Conservation (phyloP, 2,888 invertebrate genomes). For the Cataglyphis cursor region DNA sequence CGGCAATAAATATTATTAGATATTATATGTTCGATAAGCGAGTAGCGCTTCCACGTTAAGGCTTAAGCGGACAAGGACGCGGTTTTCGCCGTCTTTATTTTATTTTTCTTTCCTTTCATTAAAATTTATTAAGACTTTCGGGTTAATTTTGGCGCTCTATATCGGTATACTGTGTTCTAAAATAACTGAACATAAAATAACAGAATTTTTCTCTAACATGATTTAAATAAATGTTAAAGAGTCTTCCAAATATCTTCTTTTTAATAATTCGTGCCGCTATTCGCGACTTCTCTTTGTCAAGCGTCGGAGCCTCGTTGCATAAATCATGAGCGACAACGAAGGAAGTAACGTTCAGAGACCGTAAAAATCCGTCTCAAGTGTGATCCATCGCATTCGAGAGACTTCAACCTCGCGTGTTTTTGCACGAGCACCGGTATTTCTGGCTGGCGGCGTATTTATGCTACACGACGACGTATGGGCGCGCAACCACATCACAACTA, state of each 20-base stretch:
- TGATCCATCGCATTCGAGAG: constrained; percentile 47
- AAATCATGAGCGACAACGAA: constrained; percentile 10
- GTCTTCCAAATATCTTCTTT: not conserved
- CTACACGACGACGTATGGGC: constrained; percentile 49
- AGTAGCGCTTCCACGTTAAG: not conserved
- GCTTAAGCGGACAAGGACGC: constrained; percentile 19
- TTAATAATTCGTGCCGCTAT: not conserved
- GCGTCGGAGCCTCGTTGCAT: not conserved
- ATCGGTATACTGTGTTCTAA: not conserved
- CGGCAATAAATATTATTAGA: constrained; percentile 24
- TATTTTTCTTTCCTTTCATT: not conserved
- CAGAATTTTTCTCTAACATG: not conserved
- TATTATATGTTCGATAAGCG: not conserved
- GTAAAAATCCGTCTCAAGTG: constrained; percentile 2
- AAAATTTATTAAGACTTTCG: not conserved
- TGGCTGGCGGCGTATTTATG: constrained; percentile 54
- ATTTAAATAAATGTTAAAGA: not conserved
- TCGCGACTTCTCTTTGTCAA: not conserved
- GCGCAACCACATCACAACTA: constrained; percentile 46
- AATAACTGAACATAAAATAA: not conserved
- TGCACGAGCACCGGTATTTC: constrained; percentile 48
- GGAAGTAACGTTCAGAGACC: constrained; percentile 1
- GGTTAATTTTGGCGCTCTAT: constrained; percentile 4
- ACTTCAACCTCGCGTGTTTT: constrained; percentile 27
- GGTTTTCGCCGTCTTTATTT: not conserved